Percentiles rank a stretch among this genome's conserved stretches.
These are phyloP conservation scores for Anticlea derivata DNA, from an alignment of 2,888 invertebrate genomes.

Conservation along the genomic window DNA sequence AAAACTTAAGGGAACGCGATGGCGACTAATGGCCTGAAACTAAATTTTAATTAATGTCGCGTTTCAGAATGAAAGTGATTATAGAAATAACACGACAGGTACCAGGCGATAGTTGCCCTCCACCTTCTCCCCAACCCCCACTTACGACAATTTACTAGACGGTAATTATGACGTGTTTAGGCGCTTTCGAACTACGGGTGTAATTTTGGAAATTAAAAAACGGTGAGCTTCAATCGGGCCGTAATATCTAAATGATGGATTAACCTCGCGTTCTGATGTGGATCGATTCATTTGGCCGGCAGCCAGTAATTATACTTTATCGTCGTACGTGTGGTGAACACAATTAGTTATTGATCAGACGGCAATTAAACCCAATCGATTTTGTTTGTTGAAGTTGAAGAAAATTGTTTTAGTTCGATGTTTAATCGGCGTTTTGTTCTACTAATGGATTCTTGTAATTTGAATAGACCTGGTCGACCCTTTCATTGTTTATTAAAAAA, in stretches of 20 bases:
- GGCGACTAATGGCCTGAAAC: constrained; percentile 82
- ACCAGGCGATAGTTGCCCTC: constrained; percentile 54
- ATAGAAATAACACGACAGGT: constrained; percentile 80
- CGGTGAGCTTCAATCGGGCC: constrained; percentile 78
- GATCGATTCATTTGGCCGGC: constrained; percentile 83
- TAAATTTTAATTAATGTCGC: constrained; percentile 85
- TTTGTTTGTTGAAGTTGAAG: constrained; percentile 83
- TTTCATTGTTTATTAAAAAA: constrained; percentile 65
- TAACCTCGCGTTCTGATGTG: constrained; percentile 81
- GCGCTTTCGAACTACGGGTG: constrained; percentile 66
- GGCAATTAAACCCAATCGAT: constrained; percentile 82
- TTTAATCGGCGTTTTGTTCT: constrained; percentile 76
- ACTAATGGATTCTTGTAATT: constrained; percentile 75
- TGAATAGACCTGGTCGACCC: constrained; percentile 56
- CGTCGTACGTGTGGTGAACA: constrained; percentile 80
- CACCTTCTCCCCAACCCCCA: constrained; percentile 51
- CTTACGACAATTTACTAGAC: constrained; percentile 76
- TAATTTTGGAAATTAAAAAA: constrained; percentile 84
- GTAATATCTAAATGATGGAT: constrained; percentile 84
- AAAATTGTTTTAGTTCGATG: constrained; percentile 81
- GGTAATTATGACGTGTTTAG: constrained; percentile 79
- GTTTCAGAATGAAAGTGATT: constrained; percentile 83
- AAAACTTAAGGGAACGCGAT: constrained; percentile 81
- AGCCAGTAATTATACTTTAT: constrained; percentile 83
- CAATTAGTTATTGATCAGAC: constrained; percentile 83